A percentile compares a stretch with the other conserved stretches of the same genome.
Conservation (phyloP, 2,113 vertebrate genomes). For the Brienomyrus longianalis region DNA sequence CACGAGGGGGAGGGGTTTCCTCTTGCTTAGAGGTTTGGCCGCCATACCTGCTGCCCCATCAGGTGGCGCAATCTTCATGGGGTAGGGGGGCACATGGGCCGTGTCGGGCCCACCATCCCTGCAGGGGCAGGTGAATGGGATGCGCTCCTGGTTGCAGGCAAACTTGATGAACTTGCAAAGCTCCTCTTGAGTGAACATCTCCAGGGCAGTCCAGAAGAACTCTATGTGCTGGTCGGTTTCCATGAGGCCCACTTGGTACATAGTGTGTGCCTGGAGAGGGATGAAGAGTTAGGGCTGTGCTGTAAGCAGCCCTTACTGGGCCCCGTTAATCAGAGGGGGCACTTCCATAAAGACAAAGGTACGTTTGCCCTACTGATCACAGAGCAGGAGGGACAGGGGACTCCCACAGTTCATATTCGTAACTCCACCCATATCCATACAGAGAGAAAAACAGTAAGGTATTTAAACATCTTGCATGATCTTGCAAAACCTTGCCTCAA, state of each 20-base stretch:
- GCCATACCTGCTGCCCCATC: conserved; percentile 82
- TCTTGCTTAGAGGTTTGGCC: not conserved
- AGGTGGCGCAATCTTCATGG: conserved; percentile 96
- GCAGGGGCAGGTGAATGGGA: conserved; percentile 95
- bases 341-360: not conserved
- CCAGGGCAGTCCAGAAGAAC: conserved; percentile 91
- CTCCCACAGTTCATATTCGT: not conserved
- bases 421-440: not conserved
- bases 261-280: conserved; percentile 81
- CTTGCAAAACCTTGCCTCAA: not conserved
- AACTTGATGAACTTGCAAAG: conserved; percentile 99
- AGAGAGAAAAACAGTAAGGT: not conserved
- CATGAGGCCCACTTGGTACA: conserved; percentile 98
- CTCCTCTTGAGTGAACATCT: conserved; percentile 95
- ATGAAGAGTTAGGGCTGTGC: not conserved
- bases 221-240: conserved; percentile 96
- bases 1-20: not conserved
- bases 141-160: conserved; percentile 94
- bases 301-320: not conserved
- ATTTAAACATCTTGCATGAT: not conserved
- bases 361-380: not conserved
- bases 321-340: not conserved
- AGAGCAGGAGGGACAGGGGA: not conserved
- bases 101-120: conserved; percentile 92
- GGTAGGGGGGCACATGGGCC: conserved; percentile 90